Conservation (phyloP, 2,113 vertebrate species). For the Chloebia gouldiae region DNA sequence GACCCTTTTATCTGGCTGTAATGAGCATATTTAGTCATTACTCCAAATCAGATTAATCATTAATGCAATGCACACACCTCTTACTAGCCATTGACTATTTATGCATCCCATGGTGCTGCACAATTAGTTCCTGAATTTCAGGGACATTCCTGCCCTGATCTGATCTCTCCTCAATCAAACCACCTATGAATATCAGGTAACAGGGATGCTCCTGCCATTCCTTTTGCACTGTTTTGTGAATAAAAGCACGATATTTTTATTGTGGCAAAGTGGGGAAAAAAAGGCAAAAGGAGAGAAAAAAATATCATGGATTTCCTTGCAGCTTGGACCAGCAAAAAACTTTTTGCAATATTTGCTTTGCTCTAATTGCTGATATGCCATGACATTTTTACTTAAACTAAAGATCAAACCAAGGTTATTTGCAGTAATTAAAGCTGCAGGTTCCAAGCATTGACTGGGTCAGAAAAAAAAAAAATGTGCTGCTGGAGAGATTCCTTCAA, state of each 20-base stretch:
- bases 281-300: not conserved
- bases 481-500: not conserved
- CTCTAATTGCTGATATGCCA: not conserved
- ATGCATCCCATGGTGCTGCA: not conserved
- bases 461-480: not conserved
- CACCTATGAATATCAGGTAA: not conserved
- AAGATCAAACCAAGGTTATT: not conserved
- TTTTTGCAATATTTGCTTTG: not conserved
- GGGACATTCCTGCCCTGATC: not conserved
- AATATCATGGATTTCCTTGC: not conserved
- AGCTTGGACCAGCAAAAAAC: not conserved
- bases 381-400: not conserved
- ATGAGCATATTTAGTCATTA: not conserved
- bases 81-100: not conserved
- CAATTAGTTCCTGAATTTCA: not conserved
- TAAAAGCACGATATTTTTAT: not conserved
- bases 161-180: not conserved
- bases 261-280: not conserved
- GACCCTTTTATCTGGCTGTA: not conserved
- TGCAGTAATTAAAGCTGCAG: not conserved
- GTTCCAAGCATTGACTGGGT: rapidly evolving
- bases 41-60: not conserved
- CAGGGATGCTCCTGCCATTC: rapidly evolving
- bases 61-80: not conserved
- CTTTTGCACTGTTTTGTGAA: not conserved